Evolutionary conservation across 2,888 invertebrate species (phyloP), one percentile per base, ranked within the genome.

Genomic region (Nemurella pictetii): DNA sequence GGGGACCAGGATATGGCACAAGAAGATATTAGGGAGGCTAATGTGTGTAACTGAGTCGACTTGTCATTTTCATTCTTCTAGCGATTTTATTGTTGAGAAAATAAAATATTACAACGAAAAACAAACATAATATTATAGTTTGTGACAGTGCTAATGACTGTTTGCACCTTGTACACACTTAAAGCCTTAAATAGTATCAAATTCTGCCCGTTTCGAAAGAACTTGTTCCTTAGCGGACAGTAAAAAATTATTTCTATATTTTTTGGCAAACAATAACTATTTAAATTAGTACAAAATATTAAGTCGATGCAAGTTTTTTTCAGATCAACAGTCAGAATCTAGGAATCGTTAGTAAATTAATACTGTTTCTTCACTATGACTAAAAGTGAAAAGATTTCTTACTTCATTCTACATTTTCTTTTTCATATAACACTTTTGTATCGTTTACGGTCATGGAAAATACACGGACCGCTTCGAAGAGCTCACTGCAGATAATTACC

Each of bases 11-110:
- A 86, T 36, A 84, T 86, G 83, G 84, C 87, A n/a, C 73, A 86
- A 26, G 89, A 89, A 86, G 89, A 89, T 83, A 86, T 85, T 32
- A 84, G 87, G 29, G 87, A 86, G 7, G 88, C 88, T 5, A 78
- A 7, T 29, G 83, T 73, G 75, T 73, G 25, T 29, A 87, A 88
- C 84, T 87, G 85, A 72, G 55, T 15, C 55, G 82, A 55, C 7
- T 80, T 80, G 55, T 7, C 74, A 27, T 30, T 80, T n/a, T 3
- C 55, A 20, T 55, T 55, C 9, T 15, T 55, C 15, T 55, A 20
- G 20, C 55, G 55, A 1, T 55, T 55, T 55, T 55, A 20, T 55
- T 55, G 9, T 2, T 12, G 9, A 55, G 15, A 55, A 55, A 55
- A 55, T 55, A 55, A 55, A 55, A 55, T 55, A 55, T 55, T 20